These are phyloP conservation scores for Gerris lacustris DNA, from an alignment of 2,888 invertebrate genomes.

Conservation along the genomic window DNA sequence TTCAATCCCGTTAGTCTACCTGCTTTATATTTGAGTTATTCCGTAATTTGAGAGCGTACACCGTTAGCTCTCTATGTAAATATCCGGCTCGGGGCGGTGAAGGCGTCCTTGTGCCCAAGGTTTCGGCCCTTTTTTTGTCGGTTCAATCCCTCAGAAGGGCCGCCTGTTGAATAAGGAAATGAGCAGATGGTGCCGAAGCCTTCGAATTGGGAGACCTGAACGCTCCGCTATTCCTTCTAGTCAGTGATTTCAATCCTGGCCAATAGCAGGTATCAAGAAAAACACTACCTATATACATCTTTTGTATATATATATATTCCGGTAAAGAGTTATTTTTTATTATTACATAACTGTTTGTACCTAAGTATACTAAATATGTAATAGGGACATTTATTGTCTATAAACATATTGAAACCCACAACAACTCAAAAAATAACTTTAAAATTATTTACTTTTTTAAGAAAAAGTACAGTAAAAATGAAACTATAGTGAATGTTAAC, in stretches of 20 bases:
- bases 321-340: too few relatives aligned
- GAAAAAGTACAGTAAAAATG: too few relatives aligned
- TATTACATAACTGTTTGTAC: too few relatives aligned
- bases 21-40: background rate
- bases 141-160: background rate
- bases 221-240: background rate
- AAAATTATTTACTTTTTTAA: too few relatives aligned
- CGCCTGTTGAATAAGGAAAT: background rate
- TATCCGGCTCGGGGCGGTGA: background rate
- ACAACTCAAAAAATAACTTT: too few relatives aligned
- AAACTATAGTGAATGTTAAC: too few relatives aligned
- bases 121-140: background rate
- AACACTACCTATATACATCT: too few relatives aligned
- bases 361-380: too few relatives aligned
- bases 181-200: background rate
- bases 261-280: background rate
- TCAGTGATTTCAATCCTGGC: background rate
- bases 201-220: background rate
- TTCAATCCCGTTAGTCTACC: background rate
- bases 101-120: background rate
- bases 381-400: too few relatives aligned
- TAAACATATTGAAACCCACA: too few relatives aligned
- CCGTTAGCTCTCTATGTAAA: background rate
- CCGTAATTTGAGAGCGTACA: background rate
- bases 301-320: too few relatives aligned